Evolutionary conservation across 2,113 vertebrate species (phyloP), one percentile per base, ranked within the genome.

Genomic region (Rhynchomys soricoides): DNA sequence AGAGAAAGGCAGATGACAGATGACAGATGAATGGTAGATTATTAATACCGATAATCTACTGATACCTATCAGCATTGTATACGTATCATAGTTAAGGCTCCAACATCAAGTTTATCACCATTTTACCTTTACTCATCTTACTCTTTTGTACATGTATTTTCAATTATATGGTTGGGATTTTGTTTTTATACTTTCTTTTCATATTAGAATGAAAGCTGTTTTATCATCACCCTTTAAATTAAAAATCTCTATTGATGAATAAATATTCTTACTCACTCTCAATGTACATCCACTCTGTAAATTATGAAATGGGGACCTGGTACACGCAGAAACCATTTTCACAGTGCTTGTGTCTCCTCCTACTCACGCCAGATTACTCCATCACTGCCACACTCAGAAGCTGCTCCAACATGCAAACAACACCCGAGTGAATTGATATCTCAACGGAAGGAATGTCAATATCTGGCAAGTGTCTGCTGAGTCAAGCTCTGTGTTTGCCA

Each of bases 191-290:
- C 70, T 91, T 70, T 34, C 74, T 96, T 97, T 48, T 90, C 83
- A 59, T 96, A 77, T 89, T 95, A 95, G 64, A 92, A 74, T 92
- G 91, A 97, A 96, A 94, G 64, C 93, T 96, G 86, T 91, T 95
- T 86, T 91, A 96, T 94, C 74, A 59, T 93, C 55, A 91, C 29
- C 74, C 64, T 97, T 74, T 94, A 93, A 96, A 79, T 70, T 66
- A 81, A 74, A 89, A 94, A 83, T 79, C 77, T 95, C 96, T 96
- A 40, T 97, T 96, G 93, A 87, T 93, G 83, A 81, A 5, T 50
- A 34, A 81, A 5, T 50, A 34, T 62, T 83, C 26, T 95, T 87
- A 91, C 74, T 94, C 96, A 91, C 86, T 75, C 83, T 21, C 89
- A 93, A 93, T 50, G 17, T 17, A 94, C 68, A 73, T 70, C 85